These are phyloP conservation scores for Globia sparganii DNA, from an alignment of 2,888 invertebrate genomes.

Conservation along the genomic window DNA sequence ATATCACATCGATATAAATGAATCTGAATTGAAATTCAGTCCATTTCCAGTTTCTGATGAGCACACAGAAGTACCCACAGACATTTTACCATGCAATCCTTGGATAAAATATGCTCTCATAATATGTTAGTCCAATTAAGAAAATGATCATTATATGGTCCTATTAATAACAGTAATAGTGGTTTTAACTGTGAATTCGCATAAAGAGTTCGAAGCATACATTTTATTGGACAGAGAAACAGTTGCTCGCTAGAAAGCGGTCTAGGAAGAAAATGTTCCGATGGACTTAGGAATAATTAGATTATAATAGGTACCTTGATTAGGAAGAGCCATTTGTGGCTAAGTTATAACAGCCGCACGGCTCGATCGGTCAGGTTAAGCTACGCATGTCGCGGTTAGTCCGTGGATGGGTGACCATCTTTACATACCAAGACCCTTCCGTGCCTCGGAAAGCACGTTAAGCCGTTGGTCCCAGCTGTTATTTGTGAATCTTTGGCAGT, in stretches of 20 bases:
- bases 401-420: no score
- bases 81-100: background rate
- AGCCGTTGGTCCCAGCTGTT: no score
- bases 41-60: background rate
- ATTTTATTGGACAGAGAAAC: conserved; percentile 42
- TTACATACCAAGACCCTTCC: no score
- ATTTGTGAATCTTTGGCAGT: no score
- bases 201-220: conserved; percentile 41
- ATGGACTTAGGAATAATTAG: conserved; percentile 21
- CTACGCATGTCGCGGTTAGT: no score
- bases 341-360: no score
- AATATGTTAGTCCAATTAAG: conserved; percentile 46
- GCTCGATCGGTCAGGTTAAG: no score
- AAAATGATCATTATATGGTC: conserved; percentile 21
- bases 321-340: no score
- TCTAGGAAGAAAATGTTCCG: conserved; percentile 14
- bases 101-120: conserved; percentile 21
- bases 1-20: no score
- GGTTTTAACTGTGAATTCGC: conserved; percentile 25
- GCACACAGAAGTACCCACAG: background rate
- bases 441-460: no score
- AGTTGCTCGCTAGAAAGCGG: conserved; percentile 25
- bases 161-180: conserved; percentile 32
- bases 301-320: background rate
- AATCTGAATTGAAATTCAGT: background rate